Percentiles rank a stretch among this genome's conserved stretches.
These are phyloP conservation scores for Capitulum mitella DNA, from an alignment of 2,888 invertebrate species.

Conservation along the genomic window DNA sequence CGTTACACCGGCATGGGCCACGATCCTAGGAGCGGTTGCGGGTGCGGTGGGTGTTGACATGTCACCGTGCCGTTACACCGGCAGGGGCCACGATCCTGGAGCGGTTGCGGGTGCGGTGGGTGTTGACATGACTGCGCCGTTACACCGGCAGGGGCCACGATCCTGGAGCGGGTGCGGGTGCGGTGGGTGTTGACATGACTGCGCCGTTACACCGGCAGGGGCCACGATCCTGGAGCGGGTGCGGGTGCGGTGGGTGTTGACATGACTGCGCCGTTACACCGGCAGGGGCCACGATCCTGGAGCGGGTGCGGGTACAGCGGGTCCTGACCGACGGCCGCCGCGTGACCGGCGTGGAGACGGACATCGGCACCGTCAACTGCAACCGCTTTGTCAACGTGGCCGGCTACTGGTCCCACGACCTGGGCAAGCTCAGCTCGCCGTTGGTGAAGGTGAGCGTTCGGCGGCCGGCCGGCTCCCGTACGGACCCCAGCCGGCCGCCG, in stretches of 20 bases:
- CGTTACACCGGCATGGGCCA: too few species aligned
- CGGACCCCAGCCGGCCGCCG: too few species aligned
- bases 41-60: too few species aligned
- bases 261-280: too few species aligned
- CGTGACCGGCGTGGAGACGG: conserved; percentile 69
- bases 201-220: conserved; percentile 55
- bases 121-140: too few species aligned
- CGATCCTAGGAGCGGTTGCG: too few species aligned
- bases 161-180: conserved; percentile 70
- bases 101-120: too few species aligned
- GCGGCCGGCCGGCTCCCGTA: too few species aligned
- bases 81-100: too few species aligned
- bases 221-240: conserved; percentile 72
- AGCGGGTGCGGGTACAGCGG: conserved; percentile 65
- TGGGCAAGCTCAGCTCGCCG: conserved; percentile 77
- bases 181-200: conserved; percentile 60
- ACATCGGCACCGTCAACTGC: conserved; percentile 67
- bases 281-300: conserved; percentile 66
- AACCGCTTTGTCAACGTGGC: conserved; percentile 91
- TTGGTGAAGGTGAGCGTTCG: conserved; percentile 61
- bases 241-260: conserved; percentile 58
- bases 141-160: conserved; percentile 66
- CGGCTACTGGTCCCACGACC: conserved; percentile 88
- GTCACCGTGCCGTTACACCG: too few species aligned
- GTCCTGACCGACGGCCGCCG: conserved; percentile 56